Evolutionary conservation across 2,888 invertebrate species (phyloP).

Genomic region (Zonitis immaculata): DNA sequence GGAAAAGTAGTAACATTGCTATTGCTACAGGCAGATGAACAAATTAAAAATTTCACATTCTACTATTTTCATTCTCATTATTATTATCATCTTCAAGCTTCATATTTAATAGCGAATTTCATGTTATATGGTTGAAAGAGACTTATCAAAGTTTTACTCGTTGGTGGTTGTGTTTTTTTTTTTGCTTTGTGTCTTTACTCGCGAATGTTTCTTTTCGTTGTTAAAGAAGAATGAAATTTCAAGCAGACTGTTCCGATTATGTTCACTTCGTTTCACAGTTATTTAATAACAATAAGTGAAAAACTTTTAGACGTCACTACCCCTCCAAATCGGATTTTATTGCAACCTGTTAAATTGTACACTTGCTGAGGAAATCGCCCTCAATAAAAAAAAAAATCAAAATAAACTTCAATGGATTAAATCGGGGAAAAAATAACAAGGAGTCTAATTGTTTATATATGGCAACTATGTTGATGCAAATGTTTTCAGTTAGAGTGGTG

Average conservation of each 20-base stretch:
- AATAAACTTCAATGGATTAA: neutral
- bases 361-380: conserved; percentile 15
- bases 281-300: conserved; percentile 44
- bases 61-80: neutral
- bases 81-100: neutral
- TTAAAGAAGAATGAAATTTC: conserved; percentile 18
- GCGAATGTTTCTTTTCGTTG: conserved; percentile 17
- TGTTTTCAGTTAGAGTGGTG: neutral
- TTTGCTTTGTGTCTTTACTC: conserved; percentile 7
- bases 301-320: conserved; percentile 30
- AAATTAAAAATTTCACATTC: conserved; percentile 28
- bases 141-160: neutral
- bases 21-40: conserved; percentile 18
- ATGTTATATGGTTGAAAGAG: neutral
- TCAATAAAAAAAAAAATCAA: neutral
- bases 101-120: neutral
- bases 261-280: conserved; percentile 42
- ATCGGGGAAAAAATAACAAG: neutral
- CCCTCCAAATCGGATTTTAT: conserved; percentile 26
- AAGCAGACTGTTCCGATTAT: conserved; percentile 39
- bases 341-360: conserved; percentile 12
- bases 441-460: no score
- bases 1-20: conserved; percentile 19
- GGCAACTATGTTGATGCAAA: conserved; percentile 4
- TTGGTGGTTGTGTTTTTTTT: neutral